phyloP scores from a whole-genome alignment of 2,888 invertebrate genomes.

The Aromia moschata region DNA sequence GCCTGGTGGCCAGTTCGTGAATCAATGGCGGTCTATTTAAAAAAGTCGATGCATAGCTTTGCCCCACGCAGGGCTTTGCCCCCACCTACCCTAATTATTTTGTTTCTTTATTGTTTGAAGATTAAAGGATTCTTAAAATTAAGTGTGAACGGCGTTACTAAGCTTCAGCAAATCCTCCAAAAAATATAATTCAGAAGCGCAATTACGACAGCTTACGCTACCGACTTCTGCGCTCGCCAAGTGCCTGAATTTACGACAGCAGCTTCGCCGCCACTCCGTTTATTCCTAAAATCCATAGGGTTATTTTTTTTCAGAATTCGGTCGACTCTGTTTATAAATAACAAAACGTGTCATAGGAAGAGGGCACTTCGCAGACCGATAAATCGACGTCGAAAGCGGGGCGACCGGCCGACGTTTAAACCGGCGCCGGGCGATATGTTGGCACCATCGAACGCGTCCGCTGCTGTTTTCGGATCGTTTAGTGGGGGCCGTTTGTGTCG shows the following conservation, averaged over 20 bases:
- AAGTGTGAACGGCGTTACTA: too few species aligned
- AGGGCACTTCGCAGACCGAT: constrained; percentile 44
- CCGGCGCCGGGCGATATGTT: constrained; percentile 42
- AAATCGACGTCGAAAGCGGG: constrained; percentile 39
- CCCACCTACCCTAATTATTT: too few species aligned
- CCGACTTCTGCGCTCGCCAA: too few species aligned
- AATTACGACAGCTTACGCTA: too few species aligned
- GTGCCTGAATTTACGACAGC: background rate
- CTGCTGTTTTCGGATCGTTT: constrained; percentile 49
- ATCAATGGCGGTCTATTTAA: too few species aligned
- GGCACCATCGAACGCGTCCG: constrained; percentile 33
- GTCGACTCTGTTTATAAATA: constrained; percentile 24
- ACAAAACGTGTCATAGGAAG: constrained; percentile 29
- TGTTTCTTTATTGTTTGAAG: too few species aligned
- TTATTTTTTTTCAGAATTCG: constrained; percentile 11
- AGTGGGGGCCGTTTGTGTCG: constrained; percentile 51
- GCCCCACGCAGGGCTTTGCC: too few species aligned
- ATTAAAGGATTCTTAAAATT: too few species aligned
- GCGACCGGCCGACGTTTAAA: constrained; percentile 28
- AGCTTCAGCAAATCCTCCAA: too few species aligned
- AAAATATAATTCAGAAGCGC: too few species aligned
- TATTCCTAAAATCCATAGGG: background rate
- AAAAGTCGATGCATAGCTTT: too few species aligned
- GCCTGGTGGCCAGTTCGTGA: too few species aligned
- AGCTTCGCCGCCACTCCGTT: background rate